These are phyloP conservation scores for Acanthisitta chloris DNA, from an alignment of 2,113 vertebrate genomes.

Conservation along the genomic window DNA sequence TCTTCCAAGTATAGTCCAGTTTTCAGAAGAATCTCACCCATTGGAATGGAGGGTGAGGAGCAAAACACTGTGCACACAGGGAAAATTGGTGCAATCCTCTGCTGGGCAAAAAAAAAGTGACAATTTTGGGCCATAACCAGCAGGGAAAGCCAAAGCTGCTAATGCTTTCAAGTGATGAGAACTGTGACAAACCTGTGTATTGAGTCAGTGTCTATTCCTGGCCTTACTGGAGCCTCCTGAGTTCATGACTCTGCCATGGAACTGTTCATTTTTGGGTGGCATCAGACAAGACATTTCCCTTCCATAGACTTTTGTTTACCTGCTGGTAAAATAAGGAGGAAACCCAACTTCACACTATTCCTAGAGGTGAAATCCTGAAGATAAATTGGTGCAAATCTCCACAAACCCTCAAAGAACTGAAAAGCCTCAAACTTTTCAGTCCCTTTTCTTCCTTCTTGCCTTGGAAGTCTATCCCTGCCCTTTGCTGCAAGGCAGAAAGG, in stretches of 20 bases:
- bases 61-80: background rate
- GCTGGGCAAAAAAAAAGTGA: background rate
- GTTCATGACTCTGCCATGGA: background rate
- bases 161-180: background rate
- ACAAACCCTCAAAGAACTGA: background rate
- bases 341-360: background rate
- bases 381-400: background rate
- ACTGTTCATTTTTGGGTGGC: background rate
- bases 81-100: background rate
- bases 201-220: too few relatives aligned
- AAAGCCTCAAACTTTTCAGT: background rate
- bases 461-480: background rate
- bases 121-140: background rate
- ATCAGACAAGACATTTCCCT: background rate
- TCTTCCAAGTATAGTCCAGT: background rate
- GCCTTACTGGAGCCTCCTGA: background rate
- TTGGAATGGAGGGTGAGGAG: background rate
- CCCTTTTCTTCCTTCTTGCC: background rate
- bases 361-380: background rate
- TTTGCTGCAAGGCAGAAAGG: conserved; percentile 11
- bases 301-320: background rate
- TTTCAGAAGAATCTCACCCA: background rate
- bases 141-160: background rate
- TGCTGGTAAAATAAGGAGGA: background rate
- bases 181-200: background rate